Percentiles rank a stretch among this genome's conserved stretches.
Conservation (phyloP, 2,113 vertebrate species). For the Pontoporia blainvillei region DNA sequence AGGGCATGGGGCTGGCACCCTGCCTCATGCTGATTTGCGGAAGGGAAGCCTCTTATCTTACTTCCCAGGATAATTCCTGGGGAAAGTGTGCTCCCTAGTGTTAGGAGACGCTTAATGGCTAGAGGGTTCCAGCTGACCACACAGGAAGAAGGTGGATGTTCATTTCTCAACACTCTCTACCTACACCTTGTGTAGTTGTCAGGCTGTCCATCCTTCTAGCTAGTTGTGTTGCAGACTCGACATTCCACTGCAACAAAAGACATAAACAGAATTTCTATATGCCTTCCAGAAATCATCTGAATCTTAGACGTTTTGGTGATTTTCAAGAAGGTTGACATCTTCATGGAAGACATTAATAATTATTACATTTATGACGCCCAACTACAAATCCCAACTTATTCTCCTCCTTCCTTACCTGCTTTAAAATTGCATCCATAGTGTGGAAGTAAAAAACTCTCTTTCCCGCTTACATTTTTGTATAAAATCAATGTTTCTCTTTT, state of each 20-base stretch:
- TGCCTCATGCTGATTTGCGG: slow-evolving; percentile 63
- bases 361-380: neutral
- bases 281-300: neutral
- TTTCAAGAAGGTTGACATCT: neutral
- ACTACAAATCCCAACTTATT: neutral
- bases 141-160: neutral
- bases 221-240: neutral
- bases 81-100: slow-evolving; percentile 86
- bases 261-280: neutral
- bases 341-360: neutral
- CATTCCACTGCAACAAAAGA: neutral
- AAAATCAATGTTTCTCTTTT: neutral
- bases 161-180: no score
- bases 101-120: slow-evolving; percentile 62
- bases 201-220: rapidly evolving
- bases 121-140: neutral
- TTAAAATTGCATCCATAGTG: neutral
- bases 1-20: slow-evolving; percentile 53
- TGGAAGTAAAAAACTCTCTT: neutral
- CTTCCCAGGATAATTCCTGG: slow-evolving; percentile 76
- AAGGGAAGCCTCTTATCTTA: neutral
- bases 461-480: neutral
- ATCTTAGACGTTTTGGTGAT: neutral
- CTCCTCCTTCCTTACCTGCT: neutral
- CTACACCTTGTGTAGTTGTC: rapidly evolving